Conservation (phyloP, 2,113 vertebrate species). For the Gracilinanus agilis region DNA sequence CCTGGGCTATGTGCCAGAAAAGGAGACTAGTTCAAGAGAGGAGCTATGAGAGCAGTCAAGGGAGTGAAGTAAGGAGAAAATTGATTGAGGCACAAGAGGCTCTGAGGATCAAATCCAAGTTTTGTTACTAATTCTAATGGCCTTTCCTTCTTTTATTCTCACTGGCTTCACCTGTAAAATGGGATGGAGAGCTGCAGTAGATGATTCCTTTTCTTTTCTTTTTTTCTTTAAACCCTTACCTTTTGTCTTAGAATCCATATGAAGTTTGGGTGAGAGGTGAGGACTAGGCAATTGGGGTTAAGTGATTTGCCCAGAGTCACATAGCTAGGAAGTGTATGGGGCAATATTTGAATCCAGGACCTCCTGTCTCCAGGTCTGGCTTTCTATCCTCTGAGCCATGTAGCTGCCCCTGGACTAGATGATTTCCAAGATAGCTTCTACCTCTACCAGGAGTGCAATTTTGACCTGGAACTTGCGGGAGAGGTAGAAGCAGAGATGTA, state of each 20-base stretch:
- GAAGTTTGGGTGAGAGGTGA: no score
- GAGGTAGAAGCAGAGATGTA: background rate
- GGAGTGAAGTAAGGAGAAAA: background rate
- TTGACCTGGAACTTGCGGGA: background rate
- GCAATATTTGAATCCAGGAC: no score
- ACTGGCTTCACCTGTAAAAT: background rate
- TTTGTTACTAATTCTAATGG: background rate
- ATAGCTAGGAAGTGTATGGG: no score
- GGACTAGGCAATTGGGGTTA: no score
- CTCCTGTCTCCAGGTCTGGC: no score
- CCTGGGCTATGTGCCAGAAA: constrained; percentile 2
- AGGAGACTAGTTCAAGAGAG: background rate
- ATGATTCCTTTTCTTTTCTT: background rate
- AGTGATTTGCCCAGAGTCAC: no score
- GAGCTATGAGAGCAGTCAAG: background rate
- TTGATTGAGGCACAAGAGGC: background rate
- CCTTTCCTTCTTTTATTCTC: background rate
- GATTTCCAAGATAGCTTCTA: background rate
- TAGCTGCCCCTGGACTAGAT: background rate
- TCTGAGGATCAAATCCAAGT: background rate
- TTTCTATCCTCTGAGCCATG: no score
- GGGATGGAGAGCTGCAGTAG: background rate
- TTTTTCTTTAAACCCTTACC: no score
- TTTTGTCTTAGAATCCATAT: no score
- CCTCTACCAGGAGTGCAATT: background rate